Conservation (phyloP, 2,113 vertebrate species). For the Pseudonaja textilis region DNA sequence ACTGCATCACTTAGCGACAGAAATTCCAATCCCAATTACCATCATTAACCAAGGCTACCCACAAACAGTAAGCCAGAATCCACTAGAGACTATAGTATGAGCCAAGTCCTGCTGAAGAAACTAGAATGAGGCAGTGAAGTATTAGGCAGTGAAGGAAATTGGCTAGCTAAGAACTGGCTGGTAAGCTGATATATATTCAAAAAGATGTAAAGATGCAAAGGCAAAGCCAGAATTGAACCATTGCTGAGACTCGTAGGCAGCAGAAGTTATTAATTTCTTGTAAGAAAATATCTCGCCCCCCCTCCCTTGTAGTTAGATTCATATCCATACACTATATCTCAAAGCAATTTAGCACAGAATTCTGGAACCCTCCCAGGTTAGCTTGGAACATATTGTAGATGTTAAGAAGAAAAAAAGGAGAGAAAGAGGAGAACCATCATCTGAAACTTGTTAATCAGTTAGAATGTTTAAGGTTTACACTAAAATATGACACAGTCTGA, state of each 20-base stretch:
- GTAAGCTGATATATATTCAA: background rate
- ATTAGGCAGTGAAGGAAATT: background rate
- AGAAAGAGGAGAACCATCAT: constrained; percentile 52
- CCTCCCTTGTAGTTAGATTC: constrained; percentile 45
- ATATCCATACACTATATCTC: constrained; percentile 49
- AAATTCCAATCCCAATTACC: background rate
- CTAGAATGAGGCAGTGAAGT: background rate
- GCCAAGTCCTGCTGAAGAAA: no score
- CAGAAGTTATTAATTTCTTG: constrained; percentile 22
- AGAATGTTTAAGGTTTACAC: constrained; percentile 65
- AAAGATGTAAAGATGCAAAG: background rate
- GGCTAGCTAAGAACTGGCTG: background rate
- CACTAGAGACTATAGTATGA: background rate
- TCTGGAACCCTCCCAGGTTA: constrained; percentile 59
- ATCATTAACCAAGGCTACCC: background rate
- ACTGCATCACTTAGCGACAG: background rate
- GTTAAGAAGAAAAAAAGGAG: constrained; percentile 24
- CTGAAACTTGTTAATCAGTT: constrained; percentile 68
- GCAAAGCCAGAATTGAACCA: background rate
- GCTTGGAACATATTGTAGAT: constrained; percentile 44
- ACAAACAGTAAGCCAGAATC: background rate
- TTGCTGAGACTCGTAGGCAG: constrained; percentile 19
- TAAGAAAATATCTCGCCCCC: constrained; percentile 39
- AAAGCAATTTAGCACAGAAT: constrained; percentile 51
- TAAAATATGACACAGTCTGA: constrained; percentile 58